A percentile compares a stretch with the other conserved stretches of the same genome.
Conservation (phyloP, 1,140 invertebrate genomes). For the Heliconius congener region DNA sequence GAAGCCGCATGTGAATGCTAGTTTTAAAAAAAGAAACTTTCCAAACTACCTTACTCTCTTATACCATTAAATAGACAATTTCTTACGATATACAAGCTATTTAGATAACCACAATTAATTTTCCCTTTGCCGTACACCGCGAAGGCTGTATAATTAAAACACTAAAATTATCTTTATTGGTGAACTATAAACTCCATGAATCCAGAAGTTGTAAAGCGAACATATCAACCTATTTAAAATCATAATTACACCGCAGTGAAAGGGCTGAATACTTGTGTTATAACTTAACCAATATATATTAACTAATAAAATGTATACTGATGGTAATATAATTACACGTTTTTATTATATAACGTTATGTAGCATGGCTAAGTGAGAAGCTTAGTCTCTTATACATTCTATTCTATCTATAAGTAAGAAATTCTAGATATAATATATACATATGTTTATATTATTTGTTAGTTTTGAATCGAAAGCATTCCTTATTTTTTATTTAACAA, state of each 20-base stretch:
- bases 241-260: background rate
- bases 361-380: background rate
- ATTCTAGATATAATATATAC: background rate
- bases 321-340: background rate
- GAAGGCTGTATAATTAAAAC: background rate
- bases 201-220: background rate
- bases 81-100: background rate
- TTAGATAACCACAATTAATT: conserved; percentile 8
- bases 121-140: background rate
- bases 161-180: conserved; percentile 10
- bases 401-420: no score
- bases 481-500: background rate
- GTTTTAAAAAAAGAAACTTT: no score
- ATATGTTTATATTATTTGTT: background rate
- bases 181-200: background rate
- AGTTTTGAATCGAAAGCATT: background rate
- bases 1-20: no score
- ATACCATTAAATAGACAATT: background rate
- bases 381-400: background rate
- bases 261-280: conserved; percentile 8
- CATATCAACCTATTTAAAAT: conserved; percentile 9
- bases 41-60: background rate
- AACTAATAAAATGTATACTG: background rate
- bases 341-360: background rate
- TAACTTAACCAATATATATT: background rate